Conservation (phyloP, 35 echinoderm and acorn worm genomes). For the Heliocidaris tuberculata region DNA sequence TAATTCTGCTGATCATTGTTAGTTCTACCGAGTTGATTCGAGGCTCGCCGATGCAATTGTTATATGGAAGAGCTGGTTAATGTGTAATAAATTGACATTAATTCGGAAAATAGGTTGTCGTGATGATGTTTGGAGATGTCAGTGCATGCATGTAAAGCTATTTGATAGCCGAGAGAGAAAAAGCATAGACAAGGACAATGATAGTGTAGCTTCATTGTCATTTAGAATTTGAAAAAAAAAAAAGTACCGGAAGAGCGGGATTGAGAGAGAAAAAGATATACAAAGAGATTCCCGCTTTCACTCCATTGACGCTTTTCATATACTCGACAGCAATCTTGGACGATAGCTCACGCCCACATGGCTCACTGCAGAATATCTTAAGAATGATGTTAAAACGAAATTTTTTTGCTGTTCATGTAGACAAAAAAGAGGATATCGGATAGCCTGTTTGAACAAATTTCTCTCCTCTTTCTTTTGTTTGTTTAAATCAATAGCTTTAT, state of each 20-base stretch:
- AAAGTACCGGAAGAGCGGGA: background rate
- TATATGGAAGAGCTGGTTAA: background rate
- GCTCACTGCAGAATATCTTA: too few species aligned
- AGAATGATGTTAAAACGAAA: too few species aligned
- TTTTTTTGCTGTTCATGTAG: too few species aligned
- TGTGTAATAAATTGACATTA: background rate
- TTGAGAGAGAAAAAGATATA: too few species aligned
- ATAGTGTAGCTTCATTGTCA: background rate
- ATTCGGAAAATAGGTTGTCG: background rate
- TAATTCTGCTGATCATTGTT: background rate
- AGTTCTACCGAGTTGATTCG: background rate
- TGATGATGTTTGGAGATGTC: background rate
- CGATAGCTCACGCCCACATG: too few species aligned
- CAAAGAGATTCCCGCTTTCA: too few species aligned
- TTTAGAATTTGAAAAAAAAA: background rate
- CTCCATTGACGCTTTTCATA: too few species aligned
- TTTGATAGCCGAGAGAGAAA: background rate
- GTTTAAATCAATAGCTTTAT: too few species aligned
- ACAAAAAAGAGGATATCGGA: too few species aligned
- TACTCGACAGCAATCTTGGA: too few species aligned
- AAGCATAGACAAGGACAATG: background rate
- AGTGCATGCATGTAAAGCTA: background rate
- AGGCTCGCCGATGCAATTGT: background rate
- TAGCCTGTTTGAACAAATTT: too few species aligned
- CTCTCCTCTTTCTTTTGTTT: too few species aligned